phyloP scores from a whole-genome alignment of 2,113 vertebrate genomes.

The Pedetes capensis region DNA sequence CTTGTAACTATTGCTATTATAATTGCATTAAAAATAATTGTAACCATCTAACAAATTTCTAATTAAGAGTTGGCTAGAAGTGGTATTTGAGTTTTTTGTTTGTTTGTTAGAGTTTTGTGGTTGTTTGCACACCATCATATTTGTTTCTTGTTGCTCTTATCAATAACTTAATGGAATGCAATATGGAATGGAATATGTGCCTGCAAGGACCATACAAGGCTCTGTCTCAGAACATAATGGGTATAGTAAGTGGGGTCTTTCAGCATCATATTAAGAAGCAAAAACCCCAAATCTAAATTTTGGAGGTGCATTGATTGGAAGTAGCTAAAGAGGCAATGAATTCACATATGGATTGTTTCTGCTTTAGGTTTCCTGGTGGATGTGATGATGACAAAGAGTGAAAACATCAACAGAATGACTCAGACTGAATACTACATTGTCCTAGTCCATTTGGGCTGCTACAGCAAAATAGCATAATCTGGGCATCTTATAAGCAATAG shows the following conservation, averaged over 20 bases:
- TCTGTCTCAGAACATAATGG: neutral
- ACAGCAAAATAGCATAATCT: neutral
- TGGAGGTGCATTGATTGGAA: neutral
- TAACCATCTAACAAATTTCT: neutral
- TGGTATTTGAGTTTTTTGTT: too few species aligned
- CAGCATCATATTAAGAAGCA: neutral
- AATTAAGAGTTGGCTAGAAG: too few species aligned
- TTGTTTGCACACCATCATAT: too few species aligned
- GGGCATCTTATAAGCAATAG: neutral
- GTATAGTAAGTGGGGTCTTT: neutral
- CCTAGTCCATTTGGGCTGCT: neutral
- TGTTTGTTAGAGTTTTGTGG: too few species aligned
- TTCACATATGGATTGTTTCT: neutral
- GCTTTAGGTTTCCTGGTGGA: neutral
- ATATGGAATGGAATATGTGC: too few species aligned
- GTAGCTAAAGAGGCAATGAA: neutral
- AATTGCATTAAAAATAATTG: neutral
- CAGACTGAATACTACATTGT: neutral
- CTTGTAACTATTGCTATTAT: neutral
- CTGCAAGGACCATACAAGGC: neutral
- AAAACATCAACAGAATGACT: neutral
- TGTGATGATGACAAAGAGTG: neutral
- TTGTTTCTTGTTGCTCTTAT: neutral
- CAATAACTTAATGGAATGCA: neutral
- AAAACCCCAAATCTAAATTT: neutral